Conservation (phyloP, 2,113 vertebrate genomes). For the Malurus melanocephalus region DNA sequence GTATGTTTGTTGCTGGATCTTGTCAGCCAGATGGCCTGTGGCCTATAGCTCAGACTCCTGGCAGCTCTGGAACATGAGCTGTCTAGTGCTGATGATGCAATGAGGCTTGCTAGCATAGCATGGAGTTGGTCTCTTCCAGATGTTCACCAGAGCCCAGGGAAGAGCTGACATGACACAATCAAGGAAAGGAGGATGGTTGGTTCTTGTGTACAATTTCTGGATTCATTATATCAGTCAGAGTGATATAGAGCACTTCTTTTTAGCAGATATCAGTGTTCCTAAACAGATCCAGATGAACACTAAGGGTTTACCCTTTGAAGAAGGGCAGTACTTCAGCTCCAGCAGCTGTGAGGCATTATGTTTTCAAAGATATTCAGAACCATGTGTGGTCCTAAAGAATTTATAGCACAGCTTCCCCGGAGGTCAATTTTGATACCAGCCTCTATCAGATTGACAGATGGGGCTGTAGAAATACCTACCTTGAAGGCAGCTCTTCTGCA, state of each 20-base stretch:
- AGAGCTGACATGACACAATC: conserved; percentile 1
- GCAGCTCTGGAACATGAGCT: neutral
- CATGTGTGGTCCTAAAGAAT: conserved; percentile 58
- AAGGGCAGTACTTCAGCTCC: neutral
- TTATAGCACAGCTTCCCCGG: conserved; percentile 18
- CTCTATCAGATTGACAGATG: neutral
- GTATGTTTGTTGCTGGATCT: neutral
- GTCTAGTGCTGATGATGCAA: neutral
- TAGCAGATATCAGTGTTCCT: conserved; percentile 40
- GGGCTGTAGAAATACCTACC: neutral
- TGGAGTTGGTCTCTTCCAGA: conserved; percentile 2
- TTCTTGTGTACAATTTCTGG: conserved; percentile 16
- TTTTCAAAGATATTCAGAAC: conserved; percentile 46
- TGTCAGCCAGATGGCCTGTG: neutral
- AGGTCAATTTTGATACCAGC: conserved; percentile 33
- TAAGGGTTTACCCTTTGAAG: conserved; percentile 25
- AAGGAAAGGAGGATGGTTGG: neutral
- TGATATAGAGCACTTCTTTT: neutral
- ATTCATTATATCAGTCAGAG: neutral
- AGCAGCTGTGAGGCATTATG: conserved; percentile 51
- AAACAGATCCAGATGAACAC: conserved; percentile 47
- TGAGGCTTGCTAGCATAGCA: neutral
- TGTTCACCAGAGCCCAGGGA: conserved; percentile 22
- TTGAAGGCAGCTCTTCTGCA: neutral
- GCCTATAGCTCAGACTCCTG: neutral